Percentiles rank a stretch among this genome's conserved stretches.
Evolutionary conservation across 1,140 invertebrate species (phyloP).

Genomic region (Drosophila rhopaloa): DNA sequence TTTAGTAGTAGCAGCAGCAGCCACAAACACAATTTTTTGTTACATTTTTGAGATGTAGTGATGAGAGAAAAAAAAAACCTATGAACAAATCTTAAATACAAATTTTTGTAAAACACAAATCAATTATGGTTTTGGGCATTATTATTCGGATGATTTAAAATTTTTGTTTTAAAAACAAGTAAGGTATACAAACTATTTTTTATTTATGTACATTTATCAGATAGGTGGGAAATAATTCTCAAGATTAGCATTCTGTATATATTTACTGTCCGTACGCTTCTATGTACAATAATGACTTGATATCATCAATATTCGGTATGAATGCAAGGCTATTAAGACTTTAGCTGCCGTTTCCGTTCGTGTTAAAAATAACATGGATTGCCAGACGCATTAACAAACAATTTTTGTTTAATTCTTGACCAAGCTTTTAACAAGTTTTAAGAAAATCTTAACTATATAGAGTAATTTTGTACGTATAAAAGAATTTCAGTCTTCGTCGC

Average conservation of each 20-base stretch:
- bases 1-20: constrained; percentile 22
- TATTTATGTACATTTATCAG: neutral
- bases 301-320: too few relatives aligned
- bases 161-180: too few relatives aligned
- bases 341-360: neutral
- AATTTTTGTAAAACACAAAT: constrained; percentile 73
- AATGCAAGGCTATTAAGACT: neutral
- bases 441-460: constrained; percentile 17
- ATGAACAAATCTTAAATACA: constrained; percentile 63
- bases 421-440: constrained; percentile 11
- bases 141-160: too few relatives aligned
- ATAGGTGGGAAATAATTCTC: neutral
- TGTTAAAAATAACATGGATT: neutral
- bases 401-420: neutral
- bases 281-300: too few relatives aligned
- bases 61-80: constrained; percentile 32
- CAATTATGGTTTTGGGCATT: neutral
- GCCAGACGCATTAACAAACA: neutral
- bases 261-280: too few relatives aligned
- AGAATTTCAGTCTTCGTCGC: constrained; percentile 56
- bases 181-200: neutral
- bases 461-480: neutral
- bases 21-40: constrained; percentile 31
- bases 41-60: constrained; percentile 38
- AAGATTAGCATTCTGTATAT: too few relatives aligned